Conservation (phyloP, 2,888 invertebrate species). For the Alcis repandata region DNA sequence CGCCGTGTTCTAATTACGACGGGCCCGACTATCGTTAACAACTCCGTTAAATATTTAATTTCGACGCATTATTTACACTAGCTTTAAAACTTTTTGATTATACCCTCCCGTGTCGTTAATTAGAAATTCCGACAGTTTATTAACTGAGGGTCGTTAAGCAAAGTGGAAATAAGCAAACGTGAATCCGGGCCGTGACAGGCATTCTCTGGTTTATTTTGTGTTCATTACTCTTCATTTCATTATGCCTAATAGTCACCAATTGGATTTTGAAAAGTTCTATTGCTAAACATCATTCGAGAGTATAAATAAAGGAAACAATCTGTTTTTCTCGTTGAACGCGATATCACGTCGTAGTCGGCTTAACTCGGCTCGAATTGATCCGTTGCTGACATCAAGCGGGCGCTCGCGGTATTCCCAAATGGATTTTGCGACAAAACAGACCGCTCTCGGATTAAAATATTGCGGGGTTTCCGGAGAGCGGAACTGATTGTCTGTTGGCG, state of each 20-base stretch:
- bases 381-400: conserved; percentile 64
- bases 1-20: conserved; percentile 52
- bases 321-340: conserved; percentile 43
- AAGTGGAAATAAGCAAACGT: conserved; percentile 27
- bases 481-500: conserved; percentile 26
- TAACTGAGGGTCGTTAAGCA: conserved; percentile 23
- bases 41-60: conserved; percentile 45
- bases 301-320: conserved; percentile 36
- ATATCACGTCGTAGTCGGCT: conserved; percentile 47
- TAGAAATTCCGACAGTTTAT: conserved; percentile 31
- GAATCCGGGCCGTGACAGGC: conserved; percentile 22
- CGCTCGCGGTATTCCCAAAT: conserved; percentile 67
- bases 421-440: conserved; percentile 74
- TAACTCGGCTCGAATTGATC: conserved; percentile 67
- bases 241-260: conserved; percentile 14
- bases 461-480: conserved; percentile 47
- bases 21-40: conserved; percentile 35
- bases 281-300: conserved; percentile 16
- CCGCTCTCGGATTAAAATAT: conserved; percentile 70
- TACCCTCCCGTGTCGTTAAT: conserved; percentile 31
- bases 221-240: conserved; percentile 26
- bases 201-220: conserved; percentile 14
- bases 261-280: not conserved
- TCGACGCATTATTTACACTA: conserved; percentile 36
- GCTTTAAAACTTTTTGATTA: conserved; percentile 38